Conservation (phyloP, 2,888 invertebrate species). For the Plebejus argus region DNA sequence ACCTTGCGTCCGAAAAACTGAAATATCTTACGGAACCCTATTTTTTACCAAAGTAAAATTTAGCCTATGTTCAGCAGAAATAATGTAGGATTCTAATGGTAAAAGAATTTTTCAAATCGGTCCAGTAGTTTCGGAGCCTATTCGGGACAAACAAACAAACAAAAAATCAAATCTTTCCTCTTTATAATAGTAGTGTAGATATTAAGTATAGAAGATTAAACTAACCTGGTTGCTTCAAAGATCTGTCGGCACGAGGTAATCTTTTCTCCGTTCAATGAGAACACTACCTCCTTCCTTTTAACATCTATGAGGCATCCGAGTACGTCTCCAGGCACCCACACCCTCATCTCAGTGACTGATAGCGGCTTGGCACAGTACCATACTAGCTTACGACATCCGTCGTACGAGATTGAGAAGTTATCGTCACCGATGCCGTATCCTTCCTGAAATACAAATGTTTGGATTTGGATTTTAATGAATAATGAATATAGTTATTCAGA, state of each 20-base stretch:
- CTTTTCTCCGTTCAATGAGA: slow-evolving; percentile 90
- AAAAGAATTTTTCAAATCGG: no score
- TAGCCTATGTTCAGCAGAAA: no score
- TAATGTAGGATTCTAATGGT: no score
- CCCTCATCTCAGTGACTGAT: slow-evolving; percentile 77
- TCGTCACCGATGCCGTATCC: slow-evolving; percentile 98
- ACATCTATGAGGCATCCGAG: slow-evolving; percentile 93
- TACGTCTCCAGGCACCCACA: slow-evolving; percentile 92
- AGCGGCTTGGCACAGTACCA: slow-evolving; percentile 92
- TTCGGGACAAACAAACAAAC: no score
- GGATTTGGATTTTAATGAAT: no score
- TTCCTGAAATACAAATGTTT: slow-evolving; percentile 81
- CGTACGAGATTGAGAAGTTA: slow-evolving; percentile 92
- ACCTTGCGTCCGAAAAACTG: no score
- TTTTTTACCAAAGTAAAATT: no score
- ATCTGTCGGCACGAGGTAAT: slow-evolving; percentile 86
- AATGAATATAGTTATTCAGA: no score
- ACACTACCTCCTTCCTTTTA: slow-evolving; percentile 85
- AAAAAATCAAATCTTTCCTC: no score
- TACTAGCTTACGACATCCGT: slow-evolving; percentile 93
- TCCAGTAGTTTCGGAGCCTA: no score
- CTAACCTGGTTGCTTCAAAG: slow-evolving; percentile 88
- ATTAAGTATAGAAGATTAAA: slow-evolving; percentile 16
- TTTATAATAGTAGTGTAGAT: no score
- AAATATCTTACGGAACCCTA: no score